Conservation (phyloP, 2,888 invertebrate species). For the Cordilura impudica region DNA sequence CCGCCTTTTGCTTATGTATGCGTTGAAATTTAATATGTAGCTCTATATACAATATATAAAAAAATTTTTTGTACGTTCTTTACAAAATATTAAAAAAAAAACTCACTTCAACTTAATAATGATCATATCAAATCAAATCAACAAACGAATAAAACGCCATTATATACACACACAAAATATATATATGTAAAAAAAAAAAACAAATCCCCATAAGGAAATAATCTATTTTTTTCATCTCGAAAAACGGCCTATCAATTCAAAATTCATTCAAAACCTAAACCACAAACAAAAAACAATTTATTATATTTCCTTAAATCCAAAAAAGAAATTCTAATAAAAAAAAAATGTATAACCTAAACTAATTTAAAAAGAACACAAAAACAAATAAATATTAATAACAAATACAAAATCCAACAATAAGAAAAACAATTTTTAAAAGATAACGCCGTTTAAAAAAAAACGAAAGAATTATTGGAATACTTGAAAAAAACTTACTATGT, state of each 20-base stretch:
- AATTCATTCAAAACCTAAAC: slow-evolving; percentile 8
- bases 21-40: slow-evolving; percentile 61
- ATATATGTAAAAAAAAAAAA: not conserved
- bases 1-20: slow-evolving; percentile 59
- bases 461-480: slow-evolving; percentile 29
- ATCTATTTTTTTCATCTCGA: not conserved
- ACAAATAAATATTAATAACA: slow-evolving; percentile 21
- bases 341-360: slow-evolving; percentile 30
- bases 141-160: not conserved
- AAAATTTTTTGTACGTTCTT: slow-evolving; percentile 40
- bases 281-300: not conserved
- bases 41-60: slow-evolving; percentile 31
- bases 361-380: slow-evolving; percentile 27
- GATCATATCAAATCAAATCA: not conserved
- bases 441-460: slow-evolving; percentile 45
- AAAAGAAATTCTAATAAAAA: not conserved
- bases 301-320: not conserved
- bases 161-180: not conserved
- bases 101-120: slow-evolving; percentile 38
- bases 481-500: slow-evolving; percentile 44
- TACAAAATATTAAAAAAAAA: slow-evolving; percentile 29
- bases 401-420: slow-evolving; percentile 30
- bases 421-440: slow-evolving; percentile 39
- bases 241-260: slow-evolving; percentile 17
- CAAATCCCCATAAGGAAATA: not conserved